Evolutionary conservation across 2,797 vertebrate species (phyloP).

Genomic region (Distichodus sexfasciatus): DNA sequence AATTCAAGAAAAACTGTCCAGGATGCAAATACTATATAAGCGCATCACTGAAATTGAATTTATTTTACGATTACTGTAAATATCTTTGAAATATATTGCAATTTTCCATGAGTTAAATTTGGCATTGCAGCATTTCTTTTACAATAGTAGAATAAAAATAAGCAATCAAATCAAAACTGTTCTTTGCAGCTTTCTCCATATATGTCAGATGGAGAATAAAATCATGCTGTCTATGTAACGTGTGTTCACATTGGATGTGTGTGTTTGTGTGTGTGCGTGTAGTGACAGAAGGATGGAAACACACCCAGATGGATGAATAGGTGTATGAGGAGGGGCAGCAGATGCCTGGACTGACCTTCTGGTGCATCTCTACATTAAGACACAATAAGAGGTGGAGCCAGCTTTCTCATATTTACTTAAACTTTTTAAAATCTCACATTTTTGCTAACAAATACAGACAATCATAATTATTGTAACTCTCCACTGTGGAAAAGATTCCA

Average conservation of each 20-base stretch:
- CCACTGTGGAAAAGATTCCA: not conserved
- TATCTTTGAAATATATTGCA: too few relatives aligned
- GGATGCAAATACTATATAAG: too few relatives aligned
- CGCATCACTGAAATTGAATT: too few relatives aligned
- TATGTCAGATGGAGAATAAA: conserved; percentile 37
- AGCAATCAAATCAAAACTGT: too few relatives aligned
- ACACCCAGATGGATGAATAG: conserved; percentile 72
- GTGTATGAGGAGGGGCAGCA: conserved; percentile 64
- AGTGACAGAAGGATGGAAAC: conserved; percentile 67
- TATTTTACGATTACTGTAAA: too few relatives aligned
- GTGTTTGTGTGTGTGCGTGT: conserved; percentile 17
- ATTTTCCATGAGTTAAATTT: too few relatives aligned
- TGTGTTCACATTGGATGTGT: not conserved
- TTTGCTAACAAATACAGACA: not conserved
- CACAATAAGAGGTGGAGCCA: conserved; percentile 64
- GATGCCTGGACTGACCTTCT: conserved; percentile 74
- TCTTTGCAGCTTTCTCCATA: too few relatives aligned
- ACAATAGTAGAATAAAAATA: too few relatives aligned
- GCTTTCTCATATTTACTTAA: conserved; percentile 70
- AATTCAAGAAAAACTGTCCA: too few relatives aligned
- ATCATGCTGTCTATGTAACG: too few relatives aligned
- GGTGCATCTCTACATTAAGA: conserved; percentile 66
- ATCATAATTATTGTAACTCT: not conserved
- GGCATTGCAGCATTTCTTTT: too few relatives aligned
- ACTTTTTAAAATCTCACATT: conserved; percentile 32